phyloP scores from a whole-genome alignment of 2,113 vertebrate genomes.

The Urocolius indicus region DNA sequence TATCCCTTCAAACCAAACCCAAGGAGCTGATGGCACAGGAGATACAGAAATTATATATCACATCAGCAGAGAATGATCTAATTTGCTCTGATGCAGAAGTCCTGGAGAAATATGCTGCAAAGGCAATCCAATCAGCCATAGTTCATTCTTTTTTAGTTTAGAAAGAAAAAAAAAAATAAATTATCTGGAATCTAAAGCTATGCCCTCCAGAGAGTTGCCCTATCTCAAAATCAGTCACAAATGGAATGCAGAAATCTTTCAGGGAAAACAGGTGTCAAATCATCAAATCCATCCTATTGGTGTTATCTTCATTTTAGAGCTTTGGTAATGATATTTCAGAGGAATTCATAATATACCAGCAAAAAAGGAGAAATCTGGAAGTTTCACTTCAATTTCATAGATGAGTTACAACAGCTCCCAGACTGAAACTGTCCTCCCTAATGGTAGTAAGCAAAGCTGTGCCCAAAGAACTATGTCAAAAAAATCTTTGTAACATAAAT shows the following conservation, averaged over 20 bases:
- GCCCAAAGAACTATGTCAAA: conserved; percentile 18
- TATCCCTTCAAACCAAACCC: conserved; percentile 53
- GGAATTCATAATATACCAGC: background rate
- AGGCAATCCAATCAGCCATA: conserved; percentile 25
- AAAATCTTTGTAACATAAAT: background rate
- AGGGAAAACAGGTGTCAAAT: background rate
- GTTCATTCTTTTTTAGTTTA: conserved; percentile 54
- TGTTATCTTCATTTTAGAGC: background rate
- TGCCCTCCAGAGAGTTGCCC: conserved; percentile 29
- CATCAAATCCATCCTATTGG: background rate
- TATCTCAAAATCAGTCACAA: conserved; percentile 29
- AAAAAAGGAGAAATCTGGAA: background rate
- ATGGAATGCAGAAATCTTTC: conserved; percentile 18
- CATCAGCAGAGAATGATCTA: conserved; percentile 63
- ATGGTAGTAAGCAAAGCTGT: background rate
- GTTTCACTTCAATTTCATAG: conserved; percentile 10
- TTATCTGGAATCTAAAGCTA: background rate
- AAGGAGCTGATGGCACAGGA: conserved; percentile 66
- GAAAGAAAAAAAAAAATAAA: conserved; percentile 20
- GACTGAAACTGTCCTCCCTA: background rate
- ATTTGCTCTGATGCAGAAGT: conserved; percentile 66
- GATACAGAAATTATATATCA: conserved; percentile 57
- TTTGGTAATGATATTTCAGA: conserved; percentile 18
- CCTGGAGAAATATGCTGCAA: conserved; percentile 67
- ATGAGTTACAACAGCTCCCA: conserved; percentile 11